These are phyloP conservation scores for Metallyticus violacea DNA, from an alignment of 2,888 invertebrate species.

Conservation along the genomic window DNA sequence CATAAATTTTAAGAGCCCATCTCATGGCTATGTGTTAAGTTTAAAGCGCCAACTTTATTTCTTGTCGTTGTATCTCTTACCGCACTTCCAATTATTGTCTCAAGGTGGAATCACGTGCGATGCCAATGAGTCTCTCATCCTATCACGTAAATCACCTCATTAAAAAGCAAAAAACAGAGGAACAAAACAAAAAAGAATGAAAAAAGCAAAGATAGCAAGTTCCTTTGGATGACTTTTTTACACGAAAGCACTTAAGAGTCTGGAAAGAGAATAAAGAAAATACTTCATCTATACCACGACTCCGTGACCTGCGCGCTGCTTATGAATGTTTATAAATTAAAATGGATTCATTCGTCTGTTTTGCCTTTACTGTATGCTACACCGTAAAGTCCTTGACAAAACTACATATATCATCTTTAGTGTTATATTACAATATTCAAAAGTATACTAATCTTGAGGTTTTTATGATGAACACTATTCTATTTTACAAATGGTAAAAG, in stretches of 20 bases:
- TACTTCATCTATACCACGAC: not conserved
- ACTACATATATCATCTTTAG: not conserved
- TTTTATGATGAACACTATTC: too few species aligned
- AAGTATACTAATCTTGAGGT: too few species aligned
- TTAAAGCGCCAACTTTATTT: not conserved
- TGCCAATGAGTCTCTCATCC: not conserved
- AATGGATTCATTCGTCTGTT: not conserved
- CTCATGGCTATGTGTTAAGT: not conserved
- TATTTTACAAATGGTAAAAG: too few species aligned
- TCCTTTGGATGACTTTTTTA: not conserved
- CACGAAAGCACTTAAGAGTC: not conserved
- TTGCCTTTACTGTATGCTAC: not conserved
- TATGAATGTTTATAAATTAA: not conserved
- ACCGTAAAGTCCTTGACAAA: not conserved
- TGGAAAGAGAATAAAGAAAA: not conserved
- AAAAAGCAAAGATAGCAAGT: not conserved
- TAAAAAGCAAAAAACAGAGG: not conserved
- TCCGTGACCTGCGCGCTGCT: not conserved
- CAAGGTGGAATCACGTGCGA: not conserved
- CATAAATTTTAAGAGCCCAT: constrained; percentile 6
- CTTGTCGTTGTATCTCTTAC: not conserved
- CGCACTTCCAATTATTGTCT: constrained; percentile 4
- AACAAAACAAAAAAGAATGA: not conserved
- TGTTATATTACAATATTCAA: not conserved
- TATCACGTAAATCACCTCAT: not conserved